These are phyloP conservation scores for Erebia ligea DNA, from an alignment of 2,888 invertebrate species.

Conservation along the genomic window DNA sequence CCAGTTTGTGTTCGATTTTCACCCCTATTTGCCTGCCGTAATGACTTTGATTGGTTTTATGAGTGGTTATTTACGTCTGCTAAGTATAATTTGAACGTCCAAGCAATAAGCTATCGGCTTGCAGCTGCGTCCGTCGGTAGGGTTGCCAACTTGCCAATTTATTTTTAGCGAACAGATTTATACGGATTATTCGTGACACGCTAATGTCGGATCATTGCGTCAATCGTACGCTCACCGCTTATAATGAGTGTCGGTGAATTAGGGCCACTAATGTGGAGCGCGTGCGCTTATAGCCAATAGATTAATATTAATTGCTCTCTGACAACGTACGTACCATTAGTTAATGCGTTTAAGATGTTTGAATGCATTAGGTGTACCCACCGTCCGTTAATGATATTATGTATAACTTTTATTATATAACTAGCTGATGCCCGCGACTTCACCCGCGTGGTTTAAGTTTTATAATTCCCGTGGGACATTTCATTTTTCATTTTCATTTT, in stretches of 20 bases:
- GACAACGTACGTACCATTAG: background rate
- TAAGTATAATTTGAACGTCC: constrained; percentile 66
- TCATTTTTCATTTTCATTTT: too few species aligned
- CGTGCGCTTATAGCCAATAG: constrained; percentile 7
- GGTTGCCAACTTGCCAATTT: constrained; percentile 77
- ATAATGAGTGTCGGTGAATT: constrained; percentile 45
- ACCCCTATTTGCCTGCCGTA: constrained; percentile 42
- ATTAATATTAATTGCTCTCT: constrained; percentile 24
- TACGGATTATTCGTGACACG: constrained; percentile 63
- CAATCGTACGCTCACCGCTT: constrained; percentile 45
- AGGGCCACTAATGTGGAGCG: constrained; percentile 30
- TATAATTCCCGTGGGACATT: too few species aligned
- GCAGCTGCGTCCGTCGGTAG: constrained; percentile 73
- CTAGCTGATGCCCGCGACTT: too few species aligned
- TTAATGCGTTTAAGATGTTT: constrained; percentile 17
- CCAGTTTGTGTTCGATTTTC: constrained; percentile 44
- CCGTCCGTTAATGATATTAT: background rate
- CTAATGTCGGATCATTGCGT: constrained; percentile 66
- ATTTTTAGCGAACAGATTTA: constrained; percentile 73
- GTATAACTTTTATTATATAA: too few species aligned
- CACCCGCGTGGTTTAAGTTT: too few species aligned
- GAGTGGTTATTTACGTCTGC: constrained; percentile 49
- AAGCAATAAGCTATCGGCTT: constrained; percentile 73
- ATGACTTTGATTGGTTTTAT: constrained; percentile 37
- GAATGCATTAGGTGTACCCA: background rate